A percentile compares a stretch with the other conserved stretches of the same genome.
These are phyloP conservation scores for Platyrinchus mystaceus DNA, from an alignment of 2,797 vertebrate genomes.

Conservation along the genomic window DNA sequence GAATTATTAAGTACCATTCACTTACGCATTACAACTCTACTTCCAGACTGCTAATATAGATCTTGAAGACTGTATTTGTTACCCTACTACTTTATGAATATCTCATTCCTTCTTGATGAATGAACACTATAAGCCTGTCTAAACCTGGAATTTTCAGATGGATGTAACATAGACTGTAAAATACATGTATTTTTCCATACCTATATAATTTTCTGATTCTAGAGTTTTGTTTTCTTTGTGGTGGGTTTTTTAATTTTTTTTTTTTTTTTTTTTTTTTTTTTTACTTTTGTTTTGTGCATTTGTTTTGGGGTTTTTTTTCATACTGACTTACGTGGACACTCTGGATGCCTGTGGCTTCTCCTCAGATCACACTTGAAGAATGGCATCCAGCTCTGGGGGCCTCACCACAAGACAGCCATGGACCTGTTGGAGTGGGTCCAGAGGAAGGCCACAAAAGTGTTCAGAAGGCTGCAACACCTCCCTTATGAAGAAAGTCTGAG, in stretches of 20 bases:
- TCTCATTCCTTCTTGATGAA: neutral
- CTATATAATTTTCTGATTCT: neutral
- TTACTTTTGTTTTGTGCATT: neutral
- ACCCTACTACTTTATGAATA: neutral
- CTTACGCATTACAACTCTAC: neutral
- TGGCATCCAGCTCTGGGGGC: fast-evolving
- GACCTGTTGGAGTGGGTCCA: neutral
- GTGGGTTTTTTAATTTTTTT: neutral
- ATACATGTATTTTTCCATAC: neutral
- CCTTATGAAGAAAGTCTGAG: neutral
- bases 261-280: neutral
- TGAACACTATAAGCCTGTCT: neutral
- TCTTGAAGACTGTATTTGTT: neutral
- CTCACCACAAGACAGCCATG: neutral
- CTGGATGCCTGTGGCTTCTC: neutral
- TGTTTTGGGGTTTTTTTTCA: neutral
- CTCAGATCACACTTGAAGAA: neutral
- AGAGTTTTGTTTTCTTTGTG: neutral
- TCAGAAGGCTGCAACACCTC: neutral
- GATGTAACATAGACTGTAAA: neutral
- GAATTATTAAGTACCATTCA: neutral
- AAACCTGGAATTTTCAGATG: neutral
- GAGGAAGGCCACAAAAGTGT: neutral
- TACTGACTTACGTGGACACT: neutral
- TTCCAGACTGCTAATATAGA: neutral